These are phyloP conservation scores for Caenorhabditis latens DNA, from an alignment of 1,140 invertebrate species.

Conservation along the genomic window DNA sequence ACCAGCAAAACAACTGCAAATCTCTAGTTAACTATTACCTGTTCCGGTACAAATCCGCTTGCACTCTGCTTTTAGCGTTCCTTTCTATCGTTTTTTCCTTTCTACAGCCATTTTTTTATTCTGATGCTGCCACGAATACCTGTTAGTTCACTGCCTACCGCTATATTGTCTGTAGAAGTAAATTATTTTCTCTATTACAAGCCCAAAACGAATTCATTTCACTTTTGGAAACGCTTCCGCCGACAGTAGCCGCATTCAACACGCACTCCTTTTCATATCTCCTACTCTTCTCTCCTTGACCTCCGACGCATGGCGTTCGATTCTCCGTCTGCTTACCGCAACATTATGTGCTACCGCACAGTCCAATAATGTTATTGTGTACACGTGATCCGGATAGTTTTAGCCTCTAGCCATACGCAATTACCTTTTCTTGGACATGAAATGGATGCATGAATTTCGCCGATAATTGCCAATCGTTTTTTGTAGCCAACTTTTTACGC, in stretches of 20 bases:
- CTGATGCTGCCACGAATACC: no score
- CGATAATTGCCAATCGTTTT: slow-evolving; percentile 26
- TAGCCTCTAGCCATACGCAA: slow-evolving; percentile 1
- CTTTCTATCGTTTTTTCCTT: background rate
- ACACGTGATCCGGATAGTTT: slow-evolving; percentile 23
- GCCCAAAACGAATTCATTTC: background rate
- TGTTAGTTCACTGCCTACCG: background rate
- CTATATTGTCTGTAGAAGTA: slow-evolving; percentile 22
- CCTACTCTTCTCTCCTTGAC: slow-evolving; percentile 23
- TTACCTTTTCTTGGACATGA: slow-evolving; percentile 22
- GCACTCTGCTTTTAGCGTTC: slow-evolving; percentile 12
- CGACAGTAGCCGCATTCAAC: slow-evolving; percentile 27
- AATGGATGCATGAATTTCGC: background rate
- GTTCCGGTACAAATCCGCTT: background rate
- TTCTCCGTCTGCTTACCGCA: slow-evolving; percentile 35
- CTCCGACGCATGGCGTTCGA: slow-evolving; percentile 33
- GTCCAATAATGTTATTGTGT: slow-evolving; percentile 36
- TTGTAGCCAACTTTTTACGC: background rate
- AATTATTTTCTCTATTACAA: slow-evolving; percentile 11
- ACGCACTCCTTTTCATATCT: slow-evolving; percentile 13
- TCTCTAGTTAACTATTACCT: background rate
- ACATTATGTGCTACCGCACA: slow-evolving; percentile 20
- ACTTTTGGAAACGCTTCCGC: background rate
- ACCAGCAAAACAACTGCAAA: background rate
- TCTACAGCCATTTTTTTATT: background rate